Conservation (phyloP, 2,113 vertebrate species). For the Halcyon senegalensis region DNA sequence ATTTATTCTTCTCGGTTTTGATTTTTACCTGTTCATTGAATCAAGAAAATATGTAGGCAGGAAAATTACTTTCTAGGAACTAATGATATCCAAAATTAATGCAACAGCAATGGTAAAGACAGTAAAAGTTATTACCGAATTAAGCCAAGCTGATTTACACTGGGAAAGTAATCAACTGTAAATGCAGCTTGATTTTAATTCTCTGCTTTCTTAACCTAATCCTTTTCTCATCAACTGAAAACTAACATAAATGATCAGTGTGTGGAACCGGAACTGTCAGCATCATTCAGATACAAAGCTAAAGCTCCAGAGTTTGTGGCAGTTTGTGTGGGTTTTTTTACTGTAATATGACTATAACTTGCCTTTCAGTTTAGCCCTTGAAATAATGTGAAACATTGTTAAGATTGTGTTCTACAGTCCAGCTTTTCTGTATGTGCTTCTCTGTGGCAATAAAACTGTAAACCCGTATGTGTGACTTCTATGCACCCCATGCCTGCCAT, state of each 20-base stretch:
- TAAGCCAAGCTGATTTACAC: background rate
- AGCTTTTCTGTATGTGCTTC: background rate
- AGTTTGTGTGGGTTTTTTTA: background rate
- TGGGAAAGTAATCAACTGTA: background rate
- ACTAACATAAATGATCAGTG: background rate
- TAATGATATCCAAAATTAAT: background rate
- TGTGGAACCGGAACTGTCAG: background rate
- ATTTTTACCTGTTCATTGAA: constrained; percentile 6
- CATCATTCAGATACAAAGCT: background rate
- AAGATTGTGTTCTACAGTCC: background rate
- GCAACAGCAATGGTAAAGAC: background rate
- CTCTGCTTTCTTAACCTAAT: background rate
- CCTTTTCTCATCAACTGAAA: background rate
- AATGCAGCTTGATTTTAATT: constrained; percentile 12
- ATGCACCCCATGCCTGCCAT: background rate
- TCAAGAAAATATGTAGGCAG: background rate
- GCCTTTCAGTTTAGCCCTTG: background rate
- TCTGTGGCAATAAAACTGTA: background rate
- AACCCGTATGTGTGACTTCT: fast-evolving
- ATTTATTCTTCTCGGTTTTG: background rate
- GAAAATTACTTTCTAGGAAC: constrained; percentile 16
- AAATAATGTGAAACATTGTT: background rate
- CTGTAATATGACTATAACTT: background rate
- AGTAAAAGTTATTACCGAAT: background rate
- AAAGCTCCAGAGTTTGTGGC: background rate